Conservation (phyloP, 2,113 vertebrate species). For the Albula goreensis region DNA sequence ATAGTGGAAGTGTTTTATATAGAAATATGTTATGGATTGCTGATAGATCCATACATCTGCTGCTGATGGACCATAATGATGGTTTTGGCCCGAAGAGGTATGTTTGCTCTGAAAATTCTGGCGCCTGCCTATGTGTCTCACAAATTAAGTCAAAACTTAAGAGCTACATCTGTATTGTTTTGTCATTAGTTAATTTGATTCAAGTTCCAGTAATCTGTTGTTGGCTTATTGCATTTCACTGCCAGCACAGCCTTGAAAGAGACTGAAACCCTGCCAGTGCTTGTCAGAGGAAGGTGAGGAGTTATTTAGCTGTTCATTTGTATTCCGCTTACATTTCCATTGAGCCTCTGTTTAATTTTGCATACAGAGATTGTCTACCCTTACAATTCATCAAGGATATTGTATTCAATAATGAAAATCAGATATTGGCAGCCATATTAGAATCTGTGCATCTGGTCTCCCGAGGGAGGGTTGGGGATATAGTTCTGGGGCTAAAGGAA, state of each 20-base stretch:
- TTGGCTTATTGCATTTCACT: not conserved
- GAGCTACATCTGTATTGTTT: not conserved
- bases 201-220: not conserved
- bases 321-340: not conserved
- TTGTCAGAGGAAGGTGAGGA: not conserved
- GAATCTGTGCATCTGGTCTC: not conserved
- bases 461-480: not conserved
- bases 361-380: not conserved
- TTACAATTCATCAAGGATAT: not conserved
- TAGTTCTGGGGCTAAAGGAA: too few relatives aligned
- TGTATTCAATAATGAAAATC: not conserved
- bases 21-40: too few relatives aligned
- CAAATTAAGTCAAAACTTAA: not conserved
- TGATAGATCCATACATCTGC: too few relatives aligned
- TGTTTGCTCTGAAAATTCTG: not conserved
- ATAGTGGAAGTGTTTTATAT: too few relatives aligned
- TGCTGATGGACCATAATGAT: too few relatives aligned
- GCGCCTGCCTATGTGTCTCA: not conserved
- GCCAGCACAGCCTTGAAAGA: not conserved
- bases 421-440: not conserved
- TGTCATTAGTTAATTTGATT: conserved; percentile 1
- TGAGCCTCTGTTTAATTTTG: not conserved
- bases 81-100: too few relatives aligned
- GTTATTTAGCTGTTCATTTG: not conserved
- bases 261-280: not conserved